Evolutionary conservation across 64 coral and sea anemone genomes (phyloP).

Genomic region (Pocillopora damicornis): DNA sequence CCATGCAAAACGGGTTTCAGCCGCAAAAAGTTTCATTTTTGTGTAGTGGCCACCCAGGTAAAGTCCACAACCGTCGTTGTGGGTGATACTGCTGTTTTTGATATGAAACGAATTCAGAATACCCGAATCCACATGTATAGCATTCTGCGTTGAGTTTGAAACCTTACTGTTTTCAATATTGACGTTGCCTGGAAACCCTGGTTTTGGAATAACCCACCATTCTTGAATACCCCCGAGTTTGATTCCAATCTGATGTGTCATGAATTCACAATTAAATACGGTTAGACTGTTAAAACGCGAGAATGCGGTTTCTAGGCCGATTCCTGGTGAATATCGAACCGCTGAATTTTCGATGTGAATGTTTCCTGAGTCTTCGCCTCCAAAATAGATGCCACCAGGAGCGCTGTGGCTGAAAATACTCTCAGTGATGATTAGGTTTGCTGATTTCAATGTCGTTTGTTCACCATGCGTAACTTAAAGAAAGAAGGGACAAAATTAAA

Average conservation of each 20-base stretch:
- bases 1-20: neutral
- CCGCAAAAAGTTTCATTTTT: neutral
- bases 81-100: neutral
- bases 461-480: neutral
- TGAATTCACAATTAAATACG: neutral
- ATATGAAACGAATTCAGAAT: neutral
- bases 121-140: neutral
- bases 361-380: neutral
- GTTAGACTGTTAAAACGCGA: neutral
- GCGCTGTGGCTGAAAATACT: neutral
- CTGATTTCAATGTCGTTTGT: neutral
- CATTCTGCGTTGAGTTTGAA: neutral
- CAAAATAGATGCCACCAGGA: neutral
- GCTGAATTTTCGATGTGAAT: neutral
- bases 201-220: too few species aligned
- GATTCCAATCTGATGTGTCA: neutral
- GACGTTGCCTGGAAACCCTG: neutral
- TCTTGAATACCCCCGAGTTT: neutral
- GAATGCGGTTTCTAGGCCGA: neutral
- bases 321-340: neutral
- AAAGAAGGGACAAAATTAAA: neutral
- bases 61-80: neutral
- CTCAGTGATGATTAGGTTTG: neutral
- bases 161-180: neutral
- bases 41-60: neutral